Base-by-base conservation (phyloP, 2,113 vertebrate species). In the Pelecanoides urinatrix region DNA sequence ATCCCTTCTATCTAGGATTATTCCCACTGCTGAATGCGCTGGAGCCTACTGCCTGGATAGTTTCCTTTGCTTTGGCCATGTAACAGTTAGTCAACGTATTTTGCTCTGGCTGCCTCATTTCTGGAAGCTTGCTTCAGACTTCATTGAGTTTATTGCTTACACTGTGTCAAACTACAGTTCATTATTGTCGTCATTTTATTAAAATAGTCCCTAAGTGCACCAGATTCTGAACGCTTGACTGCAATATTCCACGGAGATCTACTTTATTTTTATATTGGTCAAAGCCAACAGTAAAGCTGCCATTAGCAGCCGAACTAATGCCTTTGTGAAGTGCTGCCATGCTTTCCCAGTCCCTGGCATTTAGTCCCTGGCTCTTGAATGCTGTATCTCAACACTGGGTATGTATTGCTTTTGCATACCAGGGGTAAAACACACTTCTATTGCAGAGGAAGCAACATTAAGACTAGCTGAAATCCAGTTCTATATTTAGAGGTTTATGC, bases 61-160 rank as follows among this genome's bases (percentile, higher is more conserved):
- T 61, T 87, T 86, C 11, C 68, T 91, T 91, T 88, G 36, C 58
- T 88, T 92, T 88, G 88, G 62, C 42, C 71, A 30, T 58, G 10
- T 80, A 92, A 76, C 30, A 44, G 68, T 66, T 84, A 90, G 65
- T 67, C 52, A 78, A 40, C 1, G 7, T 16, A 34, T 96, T 94
- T 94, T 73, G 61, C 81, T 73, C 40, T 65, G 67, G 38, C 82
- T 92, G 85, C 58, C 53, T 96, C 85, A 55, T 90, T 96, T 95
- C 88, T 94, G 74, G 88, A 83, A 95, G 81, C 66, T 90, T 90
- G n/a, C 92, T 96, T 96, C 93, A 96, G 93, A 96, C 92, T 96
- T 88, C 93, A 91, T 62, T 96, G 94, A 80, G 90, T 96, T 96
- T 93, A 92, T 93, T 93, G 88, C 90, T 90, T 62, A 83, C 71